Conservation (phyloP, 2,797 vertebrate species). For the Pitangus sulphuratus region DNA sequence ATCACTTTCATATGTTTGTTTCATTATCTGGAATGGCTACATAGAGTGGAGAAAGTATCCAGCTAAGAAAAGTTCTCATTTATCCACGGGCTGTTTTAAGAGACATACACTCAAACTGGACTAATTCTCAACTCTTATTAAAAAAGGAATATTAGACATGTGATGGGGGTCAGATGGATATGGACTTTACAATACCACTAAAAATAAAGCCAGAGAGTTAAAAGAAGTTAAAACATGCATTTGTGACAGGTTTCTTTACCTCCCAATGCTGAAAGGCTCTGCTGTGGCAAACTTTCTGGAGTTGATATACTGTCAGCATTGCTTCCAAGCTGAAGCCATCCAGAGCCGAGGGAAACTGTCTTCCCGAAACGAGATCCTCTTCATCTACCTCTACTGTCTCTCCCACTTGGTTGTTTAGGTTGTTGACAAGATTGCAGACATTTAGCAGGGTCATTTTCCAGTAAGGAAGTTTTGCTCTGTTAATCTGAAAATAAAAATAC, state of each 20-base stretch:
- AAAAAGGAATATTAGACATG: background rate
- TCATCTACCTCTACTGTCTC: constrained; percentile 79
- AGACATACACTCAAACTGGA: background rate
- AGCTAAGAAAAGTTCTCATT: background rate
- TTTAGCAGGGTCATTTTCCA: constrained; percentile 88
- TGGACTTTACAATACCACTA: background rate
- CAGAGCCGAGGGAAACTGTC: constrained; percentile 72
- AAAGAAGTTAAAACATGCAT: background rate
- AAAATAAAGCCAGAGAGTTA: background rate
- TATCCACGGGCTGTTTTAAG: rapidly evolving
- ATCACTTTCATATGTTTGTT: background rate
- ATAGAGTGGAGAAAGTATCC: background rate
- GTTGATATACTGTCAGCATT: constrained; percentile 84
- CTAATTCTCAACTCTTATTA: background rate
- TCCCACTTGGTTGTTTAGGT: constrained; percentile 75
- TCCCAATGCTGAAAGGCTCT: constrained; percentile 86
- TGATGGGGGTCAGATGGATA: background rate
- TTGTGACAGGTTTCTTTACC: constrained; percentile 71
- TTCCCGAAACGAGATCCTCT: constrained; percentile 76
- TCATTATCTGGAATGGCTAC: background rate
- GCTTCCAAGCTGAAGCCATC: constrained; percentile 82
- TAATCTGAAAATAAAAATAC: constrained; percentile 77
- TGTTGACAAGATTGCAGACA: constrained; percentile 84
- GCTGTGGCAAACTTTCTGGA: constrained; percentile 88
- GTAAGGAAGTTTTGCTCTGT: constrained; percentile 85